These are phyloP conservation scores for Rhinolophus sinicus DNA, from an alignment of 2,113 vertebrate species.

Conservation along the genomic window DNA sequence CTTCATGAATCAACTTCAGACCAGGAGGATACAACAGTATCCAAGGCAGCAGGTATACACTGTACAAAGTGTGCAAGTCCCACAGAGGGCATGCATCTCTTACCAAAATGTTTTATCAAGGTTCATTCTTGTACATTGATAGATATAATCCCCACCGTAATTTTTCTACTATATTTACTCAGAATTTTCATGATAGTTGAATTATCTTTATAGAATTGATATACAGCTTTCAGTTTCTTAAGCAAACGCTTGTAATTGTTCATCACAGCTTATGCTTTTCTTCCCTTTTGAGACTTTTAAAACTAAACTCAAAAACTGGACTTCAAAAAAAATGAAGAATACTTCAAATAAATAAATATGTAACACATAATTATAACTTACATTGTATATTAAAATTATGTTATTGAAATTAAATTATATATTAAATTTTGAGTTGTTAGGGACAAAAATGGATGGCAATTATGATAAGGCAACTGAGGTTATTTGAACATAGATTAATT, in stretches of 20 bases:
- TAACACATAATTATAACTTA: not conserved
- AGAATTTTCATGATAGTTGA: not conserved
- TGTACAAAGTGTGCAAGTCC: not conserved
- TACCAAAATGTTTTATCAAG: not conserved
- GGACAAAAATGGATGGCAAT: not conserved
- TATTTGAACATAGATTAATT: constrained; percentile 18
- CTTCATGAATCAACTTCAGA: not conserved
- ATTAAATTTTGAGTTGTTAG: not conserved
- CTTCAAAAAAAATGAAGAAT: not conserved
- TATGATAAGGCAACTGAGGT: not conserved
- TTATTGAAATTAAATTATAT: not conserved
- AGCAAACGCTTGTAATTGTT: not conserved
- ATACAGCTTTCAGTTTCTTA: not conserved
- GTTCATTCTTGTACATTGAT: not conserved
- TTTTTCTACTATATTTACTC: not conserved
- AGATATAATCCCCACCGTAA: not conserved
- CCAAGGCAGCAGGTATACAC: not conserved
- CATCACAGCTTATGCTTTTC: not conserved
- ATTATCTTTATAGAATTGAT: not conserved
- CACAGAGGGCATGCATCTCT: not conserved
- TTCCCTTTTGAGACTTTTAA: not conserved
- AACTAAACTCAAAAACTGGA: not conserved
- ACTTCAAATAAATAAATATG: not conserved
- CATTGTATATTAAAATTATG: not conserved
- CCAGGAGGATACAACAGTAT: not conserved